These are phyloP conservation scores for Frankliniella fusca DNA, from an alignment of 2,888 invertebrate genomes.

Conservation along the genomic window DNA sequence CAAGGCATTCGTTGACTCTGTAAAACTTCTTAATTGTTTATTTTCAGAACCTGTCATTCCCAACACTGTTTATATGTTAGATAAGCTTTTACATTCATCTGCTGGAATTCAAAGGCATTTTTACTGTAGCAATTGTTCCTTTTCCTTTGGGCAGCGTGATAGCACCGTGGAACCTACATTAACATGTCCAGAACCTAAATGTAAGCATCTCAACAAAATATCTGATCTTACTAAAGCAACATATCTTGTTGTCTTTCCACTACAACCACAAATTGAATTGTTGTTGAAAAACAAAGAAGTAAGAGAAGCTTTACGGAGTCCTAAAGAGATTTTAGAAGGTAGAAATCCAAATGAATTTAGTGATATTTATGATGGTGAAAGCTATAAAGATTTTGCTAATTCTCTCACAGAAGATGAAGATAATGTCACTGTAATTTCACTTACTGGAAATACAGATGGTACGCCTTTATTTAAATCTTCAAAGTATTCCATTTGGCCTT, in stretches of 20 bases:
- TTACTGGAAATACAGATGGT: not conserved
- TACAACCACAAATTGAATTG: not conserved
- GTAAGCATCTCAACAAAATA: not conserved
- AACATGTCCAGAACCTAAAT: not conserved
- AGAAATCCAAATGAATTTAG: not conserved
- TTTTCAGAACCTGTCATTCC: not conserved
- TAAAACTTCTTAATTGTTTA: not conserved
- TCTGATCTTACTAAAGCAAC: not conserved
- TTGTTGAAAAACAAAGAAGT: not conserved
- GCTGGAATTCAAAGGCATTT: not conserved
- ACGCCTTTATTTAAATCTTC: not conserved
- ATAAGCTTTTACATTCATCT: not conserved
- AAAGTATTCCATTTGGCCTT: not conserved
- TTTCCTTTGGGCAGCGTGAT: not conserved
- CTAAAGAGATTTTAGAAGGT: not conserved
- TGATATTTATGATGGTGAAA: not conserved
- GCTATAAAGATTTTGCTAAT: not conserved
- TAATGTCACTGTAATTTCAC: not conserved
- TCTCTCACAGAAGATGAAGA: not conserved
- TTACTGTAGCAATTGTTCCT: not conserved
- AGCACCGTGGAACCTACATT: not conserved
- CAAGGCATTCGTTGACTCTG: not conserved
- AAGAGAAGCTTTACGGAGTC: not conserved
- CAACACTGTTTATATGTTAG: not conserved
- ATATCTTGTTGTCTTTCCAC: not conserved